Conservation (phyloP, 2,113 vertebrate genomes). For the Platichthys stellatus region DNA sequence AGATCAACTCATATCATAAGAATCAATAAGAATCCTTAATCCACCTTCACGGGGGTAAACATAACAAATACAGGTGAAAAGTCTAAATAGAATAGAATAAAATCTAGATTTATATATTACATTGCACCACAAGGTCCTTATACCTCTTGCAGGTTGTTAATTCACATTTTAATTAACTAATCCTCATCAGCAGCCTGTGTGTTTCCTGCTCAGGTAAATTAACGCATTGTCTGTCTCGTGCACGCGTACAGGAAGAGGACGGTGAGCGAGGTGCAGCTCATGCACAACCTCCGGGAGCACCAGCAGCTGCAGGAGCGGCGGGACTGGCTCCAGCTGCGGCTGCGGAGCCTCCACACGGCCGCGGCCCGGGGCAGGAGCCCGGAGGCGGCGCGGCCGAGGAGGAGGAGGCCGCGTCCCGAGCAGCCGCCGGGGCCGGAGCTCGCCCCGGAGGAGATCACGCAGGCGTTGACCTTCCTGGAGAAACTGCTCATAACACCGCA, state of each 20-base stretch:
- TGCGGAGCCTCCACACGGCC: constrained; percentile 86
- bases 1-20: background rate
- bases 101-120: too few species aligned
- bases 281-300: constrained; percentile 89
- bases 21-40: too few species aligned
- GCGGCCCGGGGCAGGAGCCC: constrained; percentile 58
- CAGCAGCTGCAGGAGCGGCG: constrained; percentile 84
- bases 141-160: too few species aligned
- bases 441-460: constrained; percentile 63
- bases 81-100: too few species aligned
- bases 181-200: too few species aligned
- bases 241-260: constrained; percentile 85
- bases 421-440: constrained; percentile 61
- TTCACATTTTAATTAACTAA: too few species aligned
- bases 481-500: constrained; percentile 52
- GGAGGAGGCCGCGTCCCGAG: constrained; percentile 65
- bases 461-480: constrained; percentile 60
- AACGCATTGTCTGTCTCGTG: background rate
- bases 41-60: too few species aligned
- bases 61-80: too few species aligned
- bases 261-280: constrained; percentile 93
- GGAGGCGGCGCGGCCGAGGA: constrained; percentile 22
- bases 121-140: too few species aligned
- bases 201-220: too few species aligned
- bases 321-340: constrained; percentile 89